Evolutionary conservation across 2,888 invertebrate species (phyloP).

Genomic region (Erebia aethiops): DNA sequence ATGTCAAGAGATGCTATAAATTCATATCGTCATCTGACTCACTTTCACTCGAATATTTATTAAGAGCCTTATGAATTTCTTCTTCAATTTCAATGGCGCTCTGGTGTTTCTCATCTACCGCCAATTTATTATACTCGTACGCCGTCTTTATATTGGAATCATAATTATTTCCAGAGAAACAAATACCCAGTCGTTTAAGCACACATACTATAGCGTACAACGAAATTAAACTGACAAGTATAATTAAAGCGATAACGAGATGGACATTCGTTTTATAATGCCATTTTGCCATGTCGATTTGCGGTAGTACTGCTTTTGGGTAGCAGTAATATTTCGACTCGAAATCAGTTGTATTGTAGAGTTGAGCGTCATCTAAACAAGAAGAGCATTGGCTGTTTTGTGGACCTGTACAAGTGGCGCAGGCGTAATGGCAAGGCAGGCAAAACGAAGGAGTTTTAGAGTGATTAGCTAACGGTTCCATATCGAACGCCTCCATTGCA

Average conservation of each 20-base stretch:
- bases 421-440: constrained; percentile 89
- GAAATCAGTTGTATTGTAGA: constrained; percentile 68
- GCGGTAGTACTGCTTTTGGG: constrained; percentile 69
- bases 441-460: constrained; percentile 76
- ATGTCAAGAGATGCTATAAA: constrained; percentile 64
- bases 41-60: constrained; percentile 64
- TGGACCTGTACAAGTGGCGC: constrained; percentile 86
- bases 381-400: constrained; percentile 86
- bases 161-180: constrained; percentile 59
- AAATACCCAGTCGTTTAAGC: constrained; percentile 52
- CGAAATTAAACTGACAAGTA: constrained; percentile 53
- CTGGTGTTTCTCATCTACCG: constrained; percentile 68
- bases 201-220: constrained; percentile 59
- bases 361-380: constrained; percentile 86
- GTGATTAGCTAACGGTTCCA: constrained; percentile 55
- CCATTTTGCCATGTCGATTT: constrained; percentile 72
- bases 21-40: constrained; percentile 73
- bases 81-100: constrained; percentile 70
- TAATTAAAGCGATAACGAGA: constrained; percentile 62
- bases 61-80: constrained; percentile 70
- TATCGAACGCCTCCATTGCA: constrained; percentile 66
- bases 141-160: constrained; percentile 62
- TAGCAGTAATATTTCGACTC: constrained; percentile 78
- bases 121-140: constrained; percentile 63
- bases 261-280: constrained; percentile 72